Base-by-base conservation (phyloP, 2,797 vertebrate species). In the Thaleichthys pacificus region DNA sequence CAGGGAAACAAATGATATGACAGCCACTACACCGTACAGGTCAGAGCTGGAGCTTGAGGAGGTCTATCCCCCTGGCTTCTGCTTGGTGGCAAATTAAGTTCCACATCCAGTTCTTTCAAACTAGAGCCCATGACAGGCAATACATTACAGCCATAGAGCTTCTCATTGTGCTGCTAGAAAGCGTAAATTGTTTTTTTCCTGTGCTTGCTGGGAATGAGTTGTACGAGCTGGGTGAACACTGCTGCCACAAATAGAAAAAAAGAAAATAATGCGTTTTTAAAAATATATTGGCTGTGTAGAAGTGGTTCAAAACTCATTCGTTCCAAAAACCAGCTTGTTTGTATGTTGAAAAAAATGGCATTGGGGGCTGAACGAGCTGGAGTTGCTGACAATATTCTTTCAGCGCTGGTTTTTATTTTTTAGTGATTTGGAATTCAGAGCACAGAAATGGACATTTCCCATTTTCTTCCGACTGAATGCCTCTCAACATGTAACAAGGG, bases 401-500 rank as follows among this genome's bases (percentile, higher is more conserved):
- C 86, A 85, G 88, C 89, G 85, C 86, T 87, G 88, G 86, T 91
- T 92, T 92, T 92, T 85, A 42, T 42, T 42, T 42, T 88, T 85
- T 86, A 82, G 86, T 88, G 87, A 91, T 92, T 90, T 90, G 80
- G 89, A 90, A 91, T 88, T 89, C 87, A 91, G 88, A 87, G 85
- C 87, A 73, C 82, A 86, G 88, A 89, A 90, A 90, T 82, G 89
- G 85, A 89, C 51, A 91, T 89, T 91, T 90, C 85, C 85, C 75
- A 90, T 91, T 89, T 91, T 87, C 22, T 92, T 91, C 87, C 84
- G 84, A 79, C 81, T 90, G 89, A 91, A 91, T 91, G 89, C 85
- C 89, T 91, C 89, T 91, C 90, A 90, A 91, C 89, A 87, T 91
- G 91, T 91, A 92, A 91, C 90, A 91, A 90, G 90, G 87, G 81